These are phyloP conservation scores for Poeciliopsis prolifica DNA, from an alignment of 2,113 vertebrate species.

Conservation along the genomic window DNA sequence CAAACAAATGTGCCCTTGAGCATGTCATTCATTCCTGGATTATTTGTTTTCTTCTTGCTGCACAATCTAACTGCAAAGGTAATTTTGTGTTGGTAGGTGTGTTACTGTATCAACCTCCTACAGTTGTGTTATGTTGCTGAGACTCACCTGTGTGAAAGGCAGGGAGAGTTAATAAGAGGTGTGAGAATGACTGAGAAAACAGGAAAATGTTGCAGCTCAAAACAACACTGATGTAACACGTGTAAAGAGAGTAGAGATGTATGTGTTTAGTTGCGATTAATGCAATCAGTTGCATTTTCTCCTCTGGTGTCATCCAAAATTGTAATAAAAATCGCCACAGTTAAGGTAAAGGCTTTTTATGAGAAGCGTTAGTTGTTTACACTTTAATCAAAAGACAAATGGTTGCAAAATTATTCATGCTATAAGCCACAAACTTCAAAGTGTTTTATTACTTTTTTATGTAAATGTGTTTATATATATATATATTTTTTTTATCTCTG, in stretches of 20 bases:
- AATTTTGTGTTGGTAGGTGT: slow-evolving; percentile 5
- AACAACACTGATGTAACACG: not conserved
- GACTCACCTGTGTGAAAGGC: slow-evolving; percentile 13
- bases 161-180: slow-evolving; percentile 10
- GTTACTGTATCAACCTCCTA: slow-evolving; percentile 1
- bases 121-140: slow-evolving; percentile 11
- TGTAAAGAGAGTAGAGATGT: not conserved
- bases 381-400: not conserved
- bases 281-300: not conserved
- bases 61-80: not conserved
- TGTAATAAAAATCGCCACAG: not conserved
- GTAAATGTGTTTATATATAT: not conserved
- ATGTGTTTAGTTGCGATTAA: slow-evolving; percentile 6
- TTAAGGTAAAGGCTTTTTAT: not conserved
- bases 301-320: not conserved
- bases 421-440: not conserved
- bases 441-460: not conserved
- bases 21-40: not conserved
- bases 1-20: slow-evolving; percentile 7
- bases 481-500: not conserved
- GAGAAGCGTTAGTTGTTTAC: not conserved
- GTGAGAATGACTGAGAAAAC: slow-evolving; percentile 6
- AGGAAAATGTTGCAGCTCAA: not conserved
- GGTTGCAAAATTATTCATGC: not conserved
- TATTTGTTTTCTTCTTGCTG: not conserved